A percentile compares a stretch with the other conserved stretches of the same genome.
Evolutionary conservation across 1,140 invertebrate species (phyloP).

Genomic region (Lanistes nyassanus): DNA sequence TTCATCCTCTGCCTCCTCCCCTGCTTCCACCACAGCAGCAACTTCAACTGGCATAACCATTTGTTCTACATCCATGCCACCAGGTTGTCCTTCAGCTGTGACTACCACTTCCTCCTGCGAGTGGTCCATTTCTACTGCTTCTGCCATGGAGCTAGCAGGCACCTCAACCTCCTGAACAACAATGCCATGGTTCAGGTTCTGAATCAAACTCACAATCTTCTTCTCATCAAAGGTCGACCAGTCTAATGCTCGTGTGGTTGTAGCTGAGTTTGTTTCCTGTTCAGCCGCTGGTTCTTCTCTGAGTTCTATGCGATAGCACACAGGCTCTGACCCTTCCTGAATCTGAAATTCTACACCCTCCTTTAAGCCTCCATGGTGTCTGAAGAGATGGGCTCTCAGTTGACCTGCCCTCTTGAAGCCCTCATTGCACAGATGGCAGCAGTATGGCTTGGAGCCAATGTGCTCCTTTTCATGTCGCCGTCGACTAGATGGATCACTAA

Average conservation of each 20-base stretch:
- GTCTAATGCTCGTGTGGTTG: not conserved
- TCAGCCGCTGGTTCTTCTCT: not conserved
- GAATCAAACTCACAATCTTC: conserved; percentile 40
- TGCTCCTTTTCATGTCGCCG: conserved; percentile 68
- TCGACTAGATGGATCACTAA: conserved; percentile 53
- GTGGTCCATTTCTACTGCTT: conserved; percentile 4
- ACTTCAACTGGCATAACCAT: conserved; percentile 18
- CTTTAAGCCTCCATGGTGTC: conserved; percentile 39
- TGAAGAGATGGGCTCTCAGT: conserved; percentile 44
- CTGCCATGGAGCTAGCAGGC: conserved; percentile 1
- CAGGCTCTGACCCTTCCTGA: conserved; percentile 17
- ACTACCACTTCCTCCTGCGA: too few relatives aligned
- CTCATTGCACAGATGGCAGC: conserved; percentile 54
- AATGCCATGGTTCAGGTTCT: conserved; percentile 34
- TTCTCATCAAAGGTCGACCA: conserved; percentile 25
- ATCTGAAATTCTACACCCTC: conserved; percentile 14
- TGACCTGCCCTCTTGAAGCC: conserved; percentile 52
- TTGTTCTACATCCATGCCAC: conserved; percentile 15
- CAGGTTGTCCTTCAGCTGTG: not conserved
- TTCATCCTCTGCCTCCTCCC: not conserved
- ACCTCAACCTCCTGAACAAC: conserved; percentile 30
- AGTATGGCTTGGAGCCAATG: conserved; percentile 63
- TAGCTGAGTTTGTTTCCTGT: not conserved
- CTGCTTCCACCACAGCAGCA: not conserved
- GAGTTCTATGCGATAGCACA: conserved; percentile 18